Evolutionary conservation across 2,888 invertebrate genomes (phyloP).

Genomic region (Schizaphis graminum): DNA sequence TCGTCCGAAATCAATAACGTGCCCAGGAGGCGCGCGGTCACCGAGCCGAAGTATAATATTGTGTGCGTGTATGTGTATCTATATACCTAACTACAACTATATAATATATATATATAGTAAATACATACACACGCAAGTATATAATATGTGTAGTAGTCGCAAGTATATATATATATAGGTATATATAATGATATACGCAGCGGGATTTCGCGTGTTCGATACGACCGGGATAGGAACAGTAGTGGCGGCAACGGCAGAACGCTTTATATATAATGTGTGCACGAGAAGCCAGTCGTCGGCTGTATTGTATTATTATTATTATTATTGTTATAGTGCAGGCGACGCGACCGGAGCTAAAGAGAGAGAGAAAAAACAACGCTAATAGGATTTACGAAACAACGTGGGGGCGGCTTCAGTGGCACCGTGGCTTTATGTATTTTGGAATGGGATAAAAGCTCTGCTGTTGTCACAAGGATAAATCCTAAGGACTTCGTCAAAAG

Average conservation of each 20-base stretch:
- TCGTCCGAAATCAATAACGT: constrained; percentile 49
- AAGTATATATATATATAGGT: neutral
- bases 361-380: constrained; percentile 24
- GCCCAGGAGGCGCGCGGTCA: constrained; percentile 40
- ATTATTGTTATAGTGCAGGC: neutral
- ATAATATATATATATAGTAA: neutral
- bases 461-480: neutral
- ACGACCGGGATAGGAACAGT: neutral
- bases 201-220: constrained; percentile 52
- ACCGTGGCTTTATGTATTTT: constrained; percentile 5
- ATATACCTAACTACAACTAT: neutral
- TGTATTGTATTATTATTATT: constrained; percentile 13
- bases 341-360: neutral
- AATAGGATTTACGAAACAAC: constrained; percentile 54
- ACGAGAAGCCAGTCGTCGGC: constrained; percentile 9
- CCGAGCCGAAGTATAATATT: constrained; percentile 21
- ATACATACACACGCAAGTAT: neutral
- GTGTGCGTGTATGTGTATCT: neutral
- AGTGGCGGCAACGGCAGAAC: constrained; percentile 16
- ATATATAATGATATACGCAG: constrained; percentile 28
- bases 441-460: neutral
- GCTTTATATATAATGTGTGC: neutral
- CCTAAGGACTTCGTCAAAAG: neutral
- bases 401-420: neutral
- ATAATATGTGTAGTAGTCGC: neutral